Conservation (phyloP, 2,797 vertebrate genomes). For the Schizopygopsis malacanthus region DNA sequence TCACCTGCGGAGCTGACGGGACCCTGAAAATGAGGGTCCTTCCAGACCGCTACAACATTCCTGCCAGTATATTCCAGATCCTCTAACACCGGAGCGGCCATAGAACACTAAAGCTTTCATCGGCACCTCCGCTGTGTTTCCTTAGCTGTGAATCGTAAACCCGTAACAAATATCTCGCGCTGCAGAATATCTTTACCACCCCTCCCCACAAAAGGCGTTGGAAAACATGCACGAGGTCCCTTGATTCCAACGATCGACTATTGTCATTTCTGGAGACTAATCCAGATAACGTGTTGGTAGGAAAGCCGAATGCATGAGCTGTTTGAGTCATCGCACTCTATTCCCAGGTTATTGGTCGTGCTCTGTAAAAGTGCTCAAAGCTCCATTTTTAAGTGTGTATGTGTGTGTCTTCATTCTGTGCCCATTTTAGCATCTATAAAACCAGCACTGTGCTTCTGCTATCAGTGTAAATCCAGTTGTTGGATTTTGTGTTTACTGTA, state of each 20-base stretch:
- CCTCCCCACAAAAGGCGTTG: slow-evolving; percentile 61
- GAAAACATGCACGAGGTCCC: slow-evolving; percentile 71
- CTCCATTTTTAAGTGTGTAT: slow-evolving; percentile 78
- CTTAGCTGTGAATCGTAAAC: slow-evolving; percentile 65
- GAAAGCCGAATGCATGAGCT: slow-evolving; percentile 86
- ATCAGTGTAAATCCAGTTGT: slow-evolving; percentile 79
- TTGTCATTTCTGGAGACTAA: slow-evolving; percentile 73
- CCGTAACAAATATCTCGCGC: slow-evolving; percentile 64
- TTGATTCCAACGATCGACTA: slow-evolving; percentile 77
- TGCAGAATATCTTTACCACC: slow-evolving; percentile 63
- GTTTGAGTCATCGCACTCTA: slow-evolving; percentile 75
- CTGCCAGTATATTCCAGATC: slow-evolving; percentile 87
- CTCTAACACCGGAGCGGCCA: slow-evolving; percentile 74
- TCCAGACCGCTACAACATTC: slow-evolving; percentile 90
- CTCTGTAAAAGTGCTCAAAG: slow-evolving; percentile 83
- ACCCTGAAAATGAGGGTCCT: slow-evolving; percentile 96
- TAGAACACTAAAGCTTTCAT: slow-evolving; percentile 57
- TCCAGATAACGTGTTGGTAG: slow-evolving; percentile 77
- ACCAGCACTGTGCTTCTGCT: slow-evolving; percentile 82
- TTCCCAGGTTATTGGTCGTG: slow-evolving; percentile 79
- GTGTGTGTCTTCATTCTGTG: slow-evolving; percentile 81
- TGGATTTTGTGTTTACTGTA: slow-evolving; percentile 76
- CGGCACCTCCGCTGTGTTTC: slow-evolving; percentile 65
- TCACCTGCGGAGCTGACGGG: slow-evolving; percentile 97
- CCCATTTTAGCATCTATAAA: slow-evolving; percentile 81